These are phyloP conservation scores for Triplophysa bombifrons DNA, from an alignment of 2,797 vertebrate genomes.

Conservation along the genomic window DNA sequence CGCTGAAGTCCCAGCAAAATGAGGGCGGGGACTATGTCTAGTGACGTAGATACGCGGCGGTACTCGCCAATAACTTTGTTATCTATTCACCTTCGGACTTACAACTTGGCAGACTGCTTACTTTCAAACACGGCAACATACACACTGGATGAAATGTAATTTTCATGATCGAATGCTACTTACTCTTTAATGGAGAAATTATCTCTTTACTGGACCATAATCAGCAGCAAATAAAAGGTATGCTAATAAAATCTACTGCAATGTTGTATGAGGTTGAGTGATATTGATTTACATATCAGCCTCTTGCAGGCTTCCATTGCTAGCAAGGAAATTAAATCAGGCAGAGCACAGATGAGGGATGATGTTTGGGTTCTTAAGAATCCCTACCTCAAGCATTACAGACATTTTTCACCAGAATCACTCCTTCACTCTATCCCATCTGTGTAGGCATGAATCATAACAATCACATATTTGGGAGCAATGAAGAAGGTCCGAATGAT, in stretches of 20 bases:
- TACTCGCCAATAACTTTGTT: too few species aligned
- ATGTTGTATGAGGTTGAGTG: neutral
- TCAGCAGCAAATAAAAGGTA: neutral
- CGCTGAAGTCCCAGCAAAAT: too few species aligned
- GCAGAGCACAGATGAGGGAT: constrained; percentile 9
- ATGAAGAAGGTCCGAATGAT: neutral
- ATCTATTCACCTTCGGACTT: too few species aligned
- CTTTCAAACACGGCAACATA: too few species aligned
- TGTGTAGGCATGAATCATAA: constrained; percentile 19
- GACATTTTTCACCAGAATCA: constrained; percentile 2
- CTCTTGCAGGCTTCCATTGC: neutral
- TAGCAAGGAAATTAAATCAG: constrained; percentile 9
- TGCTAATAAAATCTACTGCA: neutral
- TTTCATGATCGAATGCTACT: too few species aligned
- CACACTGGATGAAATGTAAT: too few species aligned
- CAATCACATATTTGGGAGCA: constrained; percentile 25
- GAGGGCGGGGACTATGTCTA: too few species aligned
- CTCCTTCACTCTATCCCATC: constrained; percentile 1
- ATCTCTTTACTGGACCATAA: neutral
- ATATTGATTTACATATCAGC: neutral
- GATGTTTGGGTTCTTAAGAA: constrained; percentile 1
- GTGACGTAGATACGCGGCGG: too few species aligned
- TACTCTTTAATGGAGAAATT: neutral
- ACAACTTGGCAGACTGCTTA: too few species aligned
- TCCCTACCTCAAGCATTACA: constrained; percentile 12